Evolutionary conservation across 2,797 vertebrate species (phyloP).

Genomic region (Epinephelus malabaricus): DNA sequence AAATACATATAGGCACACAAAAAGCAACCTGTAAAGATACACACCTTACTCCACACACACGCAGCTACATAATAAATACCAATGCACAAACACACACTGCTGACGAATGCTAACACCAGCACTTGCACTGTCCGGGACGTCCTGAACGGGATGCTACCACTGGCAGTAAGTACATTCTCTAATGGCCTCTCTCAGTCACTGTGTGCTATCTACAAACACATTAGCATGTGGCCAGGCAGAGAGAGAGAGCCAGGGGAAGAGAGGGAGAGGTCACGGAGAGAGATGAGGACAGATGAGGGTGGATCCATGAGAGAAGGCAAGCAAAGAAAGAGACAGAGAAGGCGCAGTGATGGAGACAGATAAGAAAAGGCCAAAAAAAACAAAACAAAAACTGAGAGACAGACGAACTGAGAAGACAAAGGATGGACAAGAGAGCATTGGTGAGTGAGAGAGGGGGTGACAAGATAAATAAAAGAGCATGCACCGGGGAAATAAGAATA

Average conservation of each 20-base stretch:
- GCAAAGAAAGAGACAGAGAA: slow-evolving; percentile 19
- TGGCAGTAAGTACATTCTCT: slow-evolving; percentile 61
- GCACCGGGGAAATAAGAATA: slow-evolving; percentile 47
- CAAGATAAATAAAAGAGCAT: slow-evolving; percentile 52
- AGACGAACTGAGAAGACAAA: slow-evolving; percentile 39
- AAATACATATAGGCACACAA: not conserved
- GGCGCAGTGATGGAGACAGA: slow-evolving; percentile 40
- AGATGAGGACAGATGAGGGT: slow-evolving; percentile 61
- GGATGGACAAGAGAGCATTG: slow-evolving; percentile 24
- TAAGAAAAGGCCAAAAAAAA: slow-evolving; percentile 35
- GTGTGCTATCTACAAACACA: slow-evolving; percentile 66
- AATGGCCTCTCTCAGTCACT: slow-evolving; percentile 69
- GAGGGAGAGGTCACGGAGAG: slow-evolving; percentile 53
- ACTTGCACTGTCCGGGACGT: slow-evolving; percentile 53
- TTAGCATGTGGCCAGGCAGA: slow-evolving; percentile 65
- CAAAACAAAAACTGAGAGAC: slow-evolving; percentile 10
- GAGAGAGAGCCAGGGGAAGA: not conserved
- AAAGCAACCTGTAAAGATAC: not conserved
- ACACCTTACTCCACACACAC: not conserved
- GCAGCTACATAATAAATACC: not conserved
- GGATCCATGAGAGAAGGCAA: slow-evolving; percentile 43
- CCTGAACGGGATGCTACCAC: slow-evolving; percentile 34
- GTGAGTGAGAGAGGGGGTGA: slow-evolving; percentile 39
- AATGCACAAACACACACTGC: slow-evolving; percentile 23
- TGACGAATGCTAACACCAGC: slow-evolving; percentile 56